These are phyloP conservation scores for Ormyrus nitidulus DNA, from an alignment of 2,888 invertebrate genomes.

Conservation along the genomic window DNA sequence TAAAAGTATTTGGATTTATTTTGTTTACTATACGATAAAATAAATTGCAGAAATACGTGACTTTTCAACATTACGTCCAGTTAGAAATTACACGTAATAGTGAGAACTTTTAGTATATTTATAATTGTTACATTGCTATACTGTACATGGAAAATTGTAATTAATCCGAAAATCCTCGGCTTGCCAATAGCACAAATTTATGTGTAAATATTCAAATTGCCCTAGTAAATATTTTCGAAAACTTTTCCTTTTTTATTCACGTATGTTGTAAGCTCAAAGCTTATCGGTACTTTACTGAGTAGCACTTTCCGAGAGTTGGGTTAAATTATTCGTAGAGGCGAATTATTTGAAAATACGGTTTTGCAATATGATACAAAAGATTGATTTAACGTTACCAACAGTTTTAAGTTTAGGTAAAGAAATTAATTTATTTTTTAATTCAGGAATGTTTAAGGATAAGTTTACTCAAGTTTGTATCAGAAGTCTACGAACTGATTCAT, in stretches of 20 bases:
- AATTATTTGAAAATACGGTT: slow-evolving; percentile 11
- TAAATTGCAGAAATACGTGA: slow-evolving; percentile 16
- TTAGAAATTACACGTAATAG: slow-evolving; percentile 20
- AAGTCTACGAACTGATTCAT: no score
- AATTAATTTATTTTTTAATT: background rate
- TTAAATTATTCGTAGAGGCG: no score
- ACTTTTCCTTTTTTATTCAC: no score
- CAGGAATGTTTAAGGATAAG: no score
- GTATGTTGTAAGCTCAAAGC: no score
- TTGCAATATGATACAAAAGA: background rate
- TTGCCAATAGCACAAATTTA: slow-evolving; percentile 7
- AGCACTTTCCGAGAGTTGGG: background rate
- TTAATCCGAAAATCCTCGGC: slow-evolving; percentile 5
- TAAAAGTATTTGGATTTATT: background rate
- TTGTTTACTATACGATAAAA: background rate
- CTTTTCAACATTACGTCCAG: slow-evolving; percentile 45
- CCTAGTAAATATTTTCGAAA: background rate
- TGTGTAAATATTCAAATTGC: slow-evolving; percentile 33
- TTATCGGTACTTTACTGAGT: background rate
- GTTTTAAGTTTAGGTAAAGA: background rate
- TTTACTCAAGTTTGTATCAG: no score
- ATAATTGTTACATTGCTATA: slow-evolving; percentile 8
- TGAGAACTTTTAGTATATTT: slow-evolving; percentile 21
- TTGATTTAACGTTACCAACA: background rate
- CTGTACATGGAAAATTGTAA: slow-evolving; percentile 15